These are phyloP conservation scores for Zootoca vivipara DNA, from an alignment of 2,113 vertebrate genomes.

Conservation along the genomic window DNA sequence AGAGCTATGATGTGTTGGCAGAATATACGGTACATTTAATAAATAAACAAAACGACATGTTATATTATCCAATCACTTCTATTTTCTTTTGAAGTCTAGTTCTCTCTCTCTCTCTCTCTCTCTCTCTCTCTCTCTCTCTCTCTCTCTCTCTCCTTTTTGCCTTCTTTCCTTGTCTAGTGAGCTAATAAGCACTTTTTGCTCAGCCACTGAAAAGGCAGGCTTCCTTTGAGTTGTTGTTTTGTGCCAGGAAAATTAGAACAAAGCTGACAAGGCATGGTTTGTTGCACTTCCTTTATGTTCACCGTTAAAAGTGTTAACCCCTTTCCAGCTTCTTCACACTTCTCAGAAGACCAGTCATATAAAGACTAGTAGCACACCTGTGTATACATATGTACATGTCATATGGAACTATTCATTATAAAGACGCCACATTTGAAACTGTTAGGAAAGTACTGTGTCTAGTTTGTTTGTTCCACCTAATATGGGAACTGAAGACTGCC, in stretches of 20 bases:
- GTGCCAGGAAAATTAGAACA: background rate
- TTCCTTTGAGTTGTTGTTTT: slow-evolving; percentile 20
- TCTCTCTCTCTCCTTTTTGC: slow-evolving; percentile 8
- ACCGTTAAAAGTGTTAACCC: background rate
- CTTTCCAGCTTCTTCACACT: slow-evolving; percentile 22
- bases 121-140: slow-evolving; percentile 10
- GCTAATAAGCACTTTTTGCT: slow-evolving; percentile 2
- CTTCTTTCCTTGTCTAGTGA: background rate
- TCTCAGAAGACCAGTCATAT: slow-evolving; percentile 9
- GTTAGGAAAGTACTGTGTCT: background rate
- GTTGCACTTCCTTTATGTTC: background rate
- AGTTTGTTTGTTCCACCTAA: background rate
- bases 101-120: background rate
- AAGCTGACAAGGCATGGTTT: background rate
- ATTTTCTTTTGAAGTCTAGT: background rate
- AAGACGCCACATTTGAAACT: background rate
- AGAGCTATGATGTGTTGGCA: background rate
- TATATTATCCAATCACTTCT: background rate
- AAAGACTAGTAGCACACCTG: background rate
- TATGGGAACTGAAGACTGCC: background rate
- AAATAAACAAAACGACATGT: background rate
- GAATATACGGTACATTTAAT: too few species aligned
- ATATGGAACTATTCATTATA: background rate
- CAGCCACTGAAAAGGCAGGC: background rate
- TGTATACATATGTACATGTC: background rate